Evolutionary conservation across 2,797 vertebrate genomes (phyloP).

Genomic region (Streptopelia turtur): DNA sequence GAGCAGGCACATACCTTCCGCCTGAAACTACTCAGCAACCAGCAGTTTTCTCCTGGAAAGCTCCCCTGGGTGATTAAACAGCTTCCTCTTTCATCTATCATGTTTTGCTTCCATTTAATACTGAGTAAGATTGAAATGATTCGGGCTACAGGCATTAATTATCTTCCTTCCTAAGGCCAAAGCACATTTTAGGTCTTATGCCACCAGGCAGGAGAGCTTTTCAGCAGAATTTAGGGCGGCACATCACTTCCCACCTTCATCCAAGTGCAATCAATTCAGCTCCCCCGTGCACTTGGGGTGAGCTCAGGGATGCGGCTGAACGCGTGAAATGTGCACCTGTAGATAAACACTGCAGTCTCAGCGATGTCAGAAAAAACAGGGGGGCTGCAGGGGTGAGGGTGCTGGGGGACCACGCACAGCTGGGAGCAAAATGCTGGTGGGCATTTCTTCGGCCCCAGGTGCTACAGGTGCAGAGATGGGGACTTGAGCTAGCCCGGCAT

Average conservation of each 20-base stretch:
- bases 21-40: constrained; percentile 20
- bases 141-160: background rate
- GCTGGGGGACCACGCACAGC: rapidly evolving
- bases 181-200: constrained; percentile 1
- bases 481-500: background rate
- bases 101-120: constrained; percentile 53
- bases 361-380: background rate
- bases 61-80: constrained; percentile 10
- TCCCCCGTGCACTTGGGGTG: background rate
- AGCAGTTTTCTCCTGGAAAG: constrained; percentile 51
- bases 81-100: constrained; percentile 52
- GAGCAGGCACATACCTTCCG: background rate
- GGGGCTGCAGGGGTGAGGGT: background rate
- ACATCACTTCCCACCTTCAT: background rate
- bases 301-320: background rate
- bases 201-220: background rate
- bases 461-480: rapidly evolving
- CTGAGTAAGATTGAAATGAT: constrained; percentile 64
- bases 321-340: background rate
- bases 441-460: background rate
- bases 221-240: constrained; percentile 25
- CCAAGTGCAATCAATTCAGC: background rate
- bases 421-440: background rate
- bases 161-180: constrained; percentile 22
- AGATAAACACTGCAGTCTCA: background rate